phyloP scores from a whole-genome alignment of 2,113 vertebrate genomes.

The Synchiropus splendidus region DNA sequence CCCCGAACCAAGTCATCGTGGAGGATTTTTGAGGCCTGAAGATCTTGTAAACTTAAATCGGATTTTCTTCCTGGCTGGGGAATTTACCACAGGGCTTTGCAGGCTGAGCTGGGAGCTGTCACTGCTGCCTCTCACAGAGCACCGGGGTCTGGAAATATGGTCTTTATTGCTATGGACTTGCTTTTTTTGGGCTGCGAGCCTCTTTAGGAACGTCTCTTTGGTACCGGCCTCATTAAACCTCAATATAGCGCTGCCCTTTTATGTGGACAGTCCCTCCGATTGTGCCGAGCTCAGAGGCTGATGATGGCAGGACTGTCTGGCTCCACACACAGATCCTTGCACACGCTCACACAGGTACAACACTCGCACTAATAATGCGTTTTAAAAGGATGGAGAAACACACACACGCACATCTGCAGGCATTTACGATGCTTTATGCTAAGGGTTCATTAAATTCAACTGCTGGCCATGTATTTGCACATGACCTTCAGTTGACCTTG shows the following conservation, averaged over 20 bases:
- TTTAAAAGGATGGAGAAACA: too few relatives aligned
- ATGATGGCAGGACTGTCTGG: constrained; percentile 6
- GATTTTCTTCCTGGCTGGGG: constrained; percentile 64
- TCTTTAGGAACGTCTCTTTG: constrained; percentile 45
- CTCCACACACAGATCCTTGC: constrained; percentile 6
- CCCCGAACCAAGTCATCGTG: constrained; percentile 45
- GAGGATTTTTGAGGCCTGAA: constrained; percentile 53
- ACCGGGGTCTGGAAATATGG: constrained; percentile 52
- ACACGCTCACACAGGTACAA: not conserved
- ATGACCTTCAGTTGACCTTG: too few relatives aligned
- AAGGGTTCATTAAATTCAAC: too few relatives aligned
- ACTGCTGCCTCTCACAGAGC: too few relatives aligned
- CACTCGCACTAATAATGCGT: not conserved
- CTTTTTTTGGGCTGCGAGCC: constrained; percentile 46
- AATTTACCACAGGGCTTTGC: constrained; percentile 58
- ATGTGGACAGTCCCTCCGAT: constrained; percentile 55
- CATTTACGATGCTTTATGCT: not conserved
- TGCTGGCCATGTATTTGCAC: too few relatives aligned
- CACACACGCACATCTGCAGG: not conserved
- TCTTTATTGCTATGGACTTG: constrained; percentile 48
- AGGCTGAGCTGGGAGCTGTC: constrained; percentile 51
- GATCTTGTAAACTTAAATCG: constrained; percentile 68
- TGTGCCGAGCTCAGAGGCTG: constrained; percentile 13
- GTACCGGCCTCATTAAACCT: constrained; percentile 39
- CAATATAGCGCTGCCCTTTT: constrained; percentile 36